A percentile compares a stretch with the other conserved stretches of the same genome.
Conservation (phyloP, 2,113 vertebrate species). For the Chaetorhynchus papuensis region DNA sequence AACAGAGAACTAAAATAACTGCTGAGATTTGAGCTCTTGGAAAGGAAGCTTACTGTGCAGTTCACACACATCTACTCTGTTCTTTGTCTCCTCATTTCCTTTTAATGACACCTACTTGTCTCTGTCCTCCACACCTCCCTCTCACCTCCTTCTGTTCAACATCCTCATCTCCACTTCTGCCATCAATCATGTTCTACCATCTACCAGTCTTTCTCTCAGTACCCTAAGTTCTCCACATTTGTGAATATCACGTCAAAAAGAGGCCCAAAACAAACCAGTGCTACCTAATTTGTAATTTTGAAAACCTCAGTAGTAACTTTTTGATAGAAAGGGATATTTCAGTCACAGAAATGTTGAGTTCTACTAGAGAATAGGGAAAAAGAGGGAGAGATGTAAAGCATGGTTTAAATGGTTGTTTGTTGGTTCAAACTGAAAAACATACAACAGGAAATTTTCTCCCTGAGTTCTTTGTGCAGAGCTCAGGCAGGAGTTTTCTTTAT, state of each 20-base stretch:
- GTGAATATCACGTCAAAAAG: not conserved
- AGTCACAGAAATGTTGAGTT: not conserved
- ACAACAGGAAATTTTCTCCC: not conserved
- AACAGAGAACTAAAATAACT: not conserved
- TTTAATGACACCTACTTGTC: not conserved
- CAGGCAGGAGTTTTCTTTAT: not conserved
- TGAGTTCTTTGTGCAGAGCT: not conserved
- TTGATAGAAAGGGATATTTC: not conserved
- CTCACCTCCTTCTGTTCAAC: not conserved
- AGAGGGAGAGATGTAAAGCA: not conserved
- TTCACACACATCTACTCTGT: fast-evolving
- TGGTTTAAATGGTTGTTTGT: not conserved
- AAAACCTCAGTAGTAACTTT: not conserved
- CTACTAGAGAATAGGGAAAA: not conserved
- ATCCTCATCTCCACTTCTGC: not conserved
- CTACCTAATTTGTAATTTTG: not conserved
- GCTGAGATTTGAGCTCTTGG: not conserved
- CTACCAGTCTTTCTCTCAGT: not conserved
- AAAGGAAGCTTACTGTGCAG: not conserved
- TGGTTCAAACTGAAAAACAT: not conserved
- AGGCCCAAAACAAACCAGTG: not conserved
- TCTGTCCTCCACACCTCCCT: not conserved
- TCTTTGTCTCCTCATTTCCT: not conserved
- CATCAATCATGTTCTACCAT: not conserved
- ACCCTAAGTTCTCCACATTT: not conserved